Conservation (phyloP, 2,113 vertebrate species). For the Numenius arquata region DNA sequence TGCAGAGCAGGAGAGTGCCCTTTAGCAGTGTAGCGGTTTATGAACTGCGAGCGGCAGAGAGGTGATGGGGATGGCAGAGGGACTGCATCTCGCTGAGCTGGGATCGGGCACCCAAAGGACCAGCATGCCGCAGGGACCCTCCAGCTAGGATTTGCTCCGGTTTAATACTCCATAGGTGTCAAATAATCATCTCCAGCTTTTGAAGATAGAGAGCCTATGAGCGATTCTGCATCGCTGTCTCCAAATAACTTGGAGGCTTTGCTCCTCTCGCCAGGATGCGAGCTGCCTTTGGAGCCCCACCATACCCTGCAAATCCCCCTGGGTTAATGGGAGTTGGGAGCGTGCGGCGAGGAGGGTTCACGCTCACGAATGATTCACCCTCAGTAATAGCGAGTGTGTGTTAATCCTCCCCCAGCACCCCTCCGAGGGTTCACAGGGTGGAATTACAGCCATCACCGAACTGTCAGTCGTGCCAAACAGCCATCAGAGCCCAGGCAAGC, state of each 20-base stretch:
- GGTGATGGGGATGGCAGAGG: neutral
- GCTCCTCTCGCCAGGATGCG: fast-evolving
- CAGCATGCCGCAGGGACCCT: neutral
- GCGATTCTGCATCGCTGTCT: fast-evolving
- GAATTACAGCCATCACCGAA: neutral
- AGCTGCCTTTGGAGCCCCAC: neutral
- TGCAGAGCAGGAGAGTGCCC: conserved; percentile 34
- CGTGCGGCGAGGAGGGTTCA: fast-evolving
- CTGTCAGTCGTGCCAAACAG: neutral
- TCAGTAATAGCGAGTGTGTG: neutral
- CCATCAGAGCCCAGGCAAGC: neutral
- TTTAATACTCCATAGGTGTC: neutral
- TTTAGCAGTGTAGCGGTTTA: neutral
- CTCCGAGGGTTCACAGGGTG: neutral
- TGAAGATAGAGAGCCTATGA: neutral
- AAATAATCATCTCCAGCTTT: neutral
- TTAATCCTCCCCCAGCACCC: neutral
- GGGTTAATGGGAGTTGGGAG: neutral
- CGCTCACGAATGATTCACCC: fast-evolving
- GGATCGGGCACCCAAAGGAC: neutral
- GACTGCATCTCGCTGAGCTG: neutral
- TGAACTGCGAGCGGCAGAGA: neutral
- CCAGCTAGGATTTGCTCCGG: fast-evolving
- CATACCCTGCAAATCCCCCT: neutral
- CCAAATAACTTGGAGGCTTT: neutral